Conservation (phyloP, 2,888 invertebrate genomes). For the Gortyna flavago region DNA sequence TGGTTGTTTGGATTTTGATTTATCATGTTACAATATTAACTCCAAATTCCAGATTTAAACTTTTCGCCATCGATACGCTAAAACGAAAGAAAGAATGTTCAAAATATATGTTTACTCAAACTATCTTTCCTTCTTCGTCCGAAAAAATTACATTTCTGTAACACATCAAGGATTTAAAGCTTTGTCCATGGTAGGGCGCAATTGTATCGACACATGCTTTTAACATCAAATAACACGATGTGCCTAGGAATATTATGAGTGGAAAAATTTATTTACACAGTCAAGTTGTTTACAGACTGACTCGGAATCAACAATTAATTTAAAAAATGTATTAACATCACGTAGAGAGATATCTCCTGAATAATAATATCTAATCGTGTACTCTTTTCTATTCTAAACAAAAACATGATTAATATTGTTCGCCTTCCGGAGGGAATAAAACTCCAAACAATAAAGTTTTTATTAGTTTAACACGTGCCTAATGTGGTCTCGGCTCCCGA, state of each 20-base stretch:
- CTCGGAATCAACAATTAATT: background rate
- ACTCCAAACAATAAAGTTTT: conserved; percentile 37
- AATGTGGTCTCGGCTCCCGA: conserved; percentile 24
- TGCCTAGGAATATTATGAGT: background rate
- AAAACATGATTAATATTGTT: conserved; percentile 17
- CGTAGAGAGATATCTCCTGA: background rate
- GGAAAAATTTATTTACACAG: background rate
- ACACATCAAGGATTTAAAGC: background rate
- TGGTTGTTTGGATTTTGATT: conserved; percentile 42
- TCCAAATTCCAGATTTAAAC: background rate
- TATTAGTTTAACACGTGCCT: conserved; percentile 31
- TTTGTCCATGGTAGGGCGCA: background rate
- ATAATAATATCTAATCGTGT: background rate
- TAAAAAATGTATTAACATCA: background rate
- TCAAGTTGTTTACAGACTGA: background rate
- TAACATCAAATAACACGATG: background rate
- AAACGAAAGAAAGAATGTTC: background rate
- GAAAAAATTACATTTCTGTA: background rate
- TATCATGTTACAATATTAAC: conserved; percentile 3
- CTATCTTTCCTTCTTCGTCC: background rate
- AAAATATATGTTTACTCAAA: background rate
- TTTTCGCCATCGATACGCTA: too few species aligned
- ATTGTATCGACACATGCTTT: background rate
- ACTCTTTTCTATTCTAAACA: conserved; percentile 22
- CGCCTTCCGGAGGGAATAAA: conserved; percentile 18